Evolutionary conservation across 1,140 invertebrate species (phyloP), one percentile per base, ranked within the genome.

Genomic region (Doryteuthis pealeii): DNA sequence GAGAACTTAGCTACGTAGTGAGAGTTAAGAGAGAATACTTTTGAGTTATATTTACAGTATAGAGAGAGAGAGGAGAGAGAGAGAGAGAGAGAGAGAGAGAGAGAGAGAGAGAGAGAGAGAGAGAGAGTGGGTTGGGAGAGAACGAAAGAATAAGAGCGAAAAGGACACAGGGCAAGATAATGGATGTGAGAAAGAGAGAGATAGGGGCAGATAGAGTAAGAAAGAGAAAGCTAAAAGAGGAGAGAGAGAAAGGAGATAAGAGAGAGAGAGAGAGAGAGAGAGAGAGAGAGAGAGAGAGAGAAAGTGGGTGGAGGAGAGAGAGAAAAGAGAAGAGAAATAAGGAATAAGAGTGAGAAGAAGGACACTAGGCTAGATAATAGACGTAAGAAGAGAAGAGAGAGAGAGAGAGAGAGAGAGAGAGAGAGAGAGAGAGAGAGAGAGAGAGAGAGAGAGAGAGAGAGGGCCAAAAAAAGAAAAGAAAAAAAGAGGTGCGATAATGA

Each of bases 51-150:
- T 32, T 71, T 54, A 62, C 30, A 40, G 71, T 2, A 28, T 71
- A 30, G 30, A 40, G 12, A 40, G 0, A 28, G 22, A 18, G 43
- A 43, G n/a, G 14, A 14, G n/a, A 45, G 31, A 58, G 49, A 22
- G 67, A 31, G 8, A 31, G 72, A 35, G 32, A 67, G 12, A 35
- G 32, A 31, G 30, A 22, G 35, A 18, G 68, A 33, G 67, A 14
- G 2, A 49, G 49, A 66, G 74, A 75, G 70, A 72, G 26, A 26
- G 74, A 62, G 70, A 72, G 49, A 66, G 45, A 6, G 30, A 40
- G 12, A 40, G 0, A 28, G 22, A 18, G 43, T 28, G n/a, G 14
- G 26, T n/a, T 26, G 31, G 31, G 49, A 22, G 67, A 31, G 8
- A 31, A 62, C 22, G 32, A 67, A 15, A 35, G 32, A 31, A 40